Evolutionary conservation across 2,888 invertebrate genomes (phyloP).

Genomic region (Halocaridina rubra): DNA sequence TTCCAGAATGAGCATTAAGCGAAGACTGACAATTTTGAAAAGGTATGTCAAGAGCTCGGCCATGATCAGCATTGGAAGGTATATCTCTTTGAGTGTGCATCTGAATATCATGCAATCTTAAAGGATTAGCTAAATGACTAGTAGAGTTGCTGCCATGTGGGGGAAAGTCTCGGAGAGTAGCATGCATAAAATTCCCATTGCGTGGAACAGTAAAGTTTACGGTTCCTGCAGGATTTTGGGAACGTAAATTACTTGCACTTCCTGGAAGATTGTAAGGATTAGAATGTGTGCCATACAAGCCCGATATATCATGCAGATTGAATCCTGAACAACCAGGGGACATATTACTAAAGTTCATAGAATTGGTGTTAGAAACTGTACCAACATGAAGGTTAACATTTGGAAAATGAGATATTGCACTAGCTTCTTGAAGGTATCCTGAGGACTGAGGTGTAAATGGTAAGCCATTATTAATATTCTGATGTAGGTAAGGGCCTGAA

Average conservation of each 20-base stretch:
- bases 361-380: background rate
- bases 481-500: slow-evolving; percentile 17
- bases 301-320: background rate
- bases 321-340: background rate
- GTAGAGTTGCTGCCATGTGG: slow-evolving; percentile 18
- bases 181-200: slow-evolving; percentile 37
- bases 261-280: slow-evolving; percentile 11
- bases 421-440: slow-evolving; percentile 34
- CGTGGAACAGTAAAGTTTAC: slow-evolving; percentile 20
- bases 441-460: slow-evolving; percentile 18
- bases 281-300: slow-evolving; percentile 1
- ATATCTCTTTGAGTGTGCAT: slow-evolving; percentile 13
- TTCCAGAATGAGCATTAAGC: background rate
- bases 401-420: background rate
- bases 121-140: slow-evolving; percentile 16
- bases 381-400: background rate
- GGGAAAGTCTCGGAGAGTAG: slow-evolving; percentile 25
- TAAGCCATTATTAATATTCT: slow-evolving; percentile 5
- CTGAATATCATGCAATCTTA: background rate
- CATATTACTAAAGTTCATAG: background rate
- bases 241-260: slow-evolving; percentile 22
- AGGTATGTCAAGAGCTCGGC: slow-evolving; percentile 14
- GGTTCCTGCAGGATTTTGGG: slow-evolving; percentile 18
- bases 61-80: no score
- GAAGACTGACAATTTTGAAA: slow-evolving; percentile 31